Percentiles rank a stretch among this genome's conserved stretches.
phyloP scores from a whole-genome alignment of 2,888 invertebrate genomes.

The Rotaria macrura region DNA sequence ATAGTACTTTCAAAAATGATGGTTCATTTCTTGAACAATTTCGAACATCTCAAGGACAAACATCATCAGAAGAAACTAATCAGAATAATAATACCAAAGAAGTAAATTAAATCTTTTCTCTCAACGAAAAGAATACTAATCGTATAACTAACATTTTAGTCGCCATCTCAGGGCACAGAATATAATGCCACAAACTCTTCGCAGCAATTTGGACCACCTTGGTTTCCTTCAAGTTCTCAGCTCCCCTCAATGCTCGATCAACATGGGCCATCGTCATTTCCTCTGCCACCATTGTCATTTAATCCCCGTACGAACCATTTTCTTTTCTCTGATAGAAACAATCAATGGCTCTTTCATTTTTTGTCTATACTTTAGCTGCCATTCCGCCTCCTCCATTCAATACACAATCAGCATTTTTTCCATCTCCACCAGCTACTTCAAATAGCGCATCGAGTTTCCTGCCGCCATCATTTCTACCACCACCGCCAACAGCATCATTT shows the following conservation, averaged over 20 bases:
- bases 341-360: no score
- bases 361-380: not conserved
- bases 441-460: not conserved
- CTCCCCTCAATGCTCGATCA: not conserved
- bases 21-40: constrained; percentile 14
- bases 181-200: not conserved
- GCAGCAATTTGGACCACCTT: not conserved
- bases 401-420: not conserved
- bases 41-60: not conserved
- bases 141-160: not conserved
- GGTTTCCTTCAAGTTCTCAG: not conserved
- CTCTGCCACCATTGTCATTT: not conserved
- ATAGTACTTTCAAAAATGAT: not conserved
- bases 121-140: not conserved
- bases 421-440: not conserved
- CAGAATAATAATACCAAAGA: not conserved
- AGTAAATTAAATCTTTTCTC: not conserved
- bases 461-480: not conserved
- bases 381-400: not conserved
- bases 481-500: not conserved
- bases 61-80: not conserved
- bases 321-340: not conserved
- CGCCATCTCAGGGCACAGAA: not conserved
- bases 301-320: not conserved
- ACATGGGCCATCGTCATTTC: not conserved